Evolutionary conservation across 2,113 vertebrate genomes (phyloP).

Genomic region (Dicaeum eximium): DNA sequence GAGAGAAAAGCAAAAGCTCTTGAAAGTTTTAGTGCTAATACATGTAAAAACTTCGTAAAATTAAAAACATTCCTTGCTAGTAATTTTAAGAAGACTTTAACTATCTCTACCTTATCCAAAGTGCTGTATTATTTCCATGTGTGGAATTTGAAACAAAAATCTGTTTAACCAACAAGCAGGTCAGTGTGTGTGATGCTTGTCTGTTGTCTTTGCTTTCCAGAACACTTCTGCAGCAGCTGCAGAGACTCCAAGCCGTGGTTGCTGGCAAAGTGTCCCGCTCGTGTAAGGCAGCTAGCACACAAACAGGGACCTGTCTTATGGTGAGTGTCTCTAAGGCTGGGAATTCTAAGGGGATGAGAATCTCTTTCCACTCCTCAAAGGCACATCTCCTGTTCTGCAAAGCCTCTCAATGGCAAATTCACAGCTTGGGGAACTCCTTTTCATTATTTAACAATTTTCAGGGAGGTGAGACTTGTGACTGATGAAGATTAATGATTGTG

Average conservation of each 20-base stretch:
- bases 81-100: neutral
- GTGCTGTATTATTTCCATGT: neutral
- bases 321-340: slow-evolving; percentile 67
- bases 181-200: neutral
- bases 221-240: slow-evolving; percentile 94
- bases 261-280: slow-evolving; percentile 90
- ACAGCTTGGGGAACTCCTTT: neutral
- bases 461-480: neutral
- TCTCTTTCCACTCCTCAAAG: neutral
- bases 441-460: neutral
- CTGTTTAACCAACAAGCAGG: neutral
- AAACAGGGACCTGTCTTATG: slow-evolving; percentile 97
- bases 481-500: neutral
- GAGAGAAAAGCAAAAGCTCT: neutral
- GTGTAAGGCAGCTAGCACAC: slow-evolving; percentile 88
- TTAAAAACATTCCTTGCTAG: neutral
- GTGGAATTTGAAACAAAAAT: neutral
- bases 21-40: neutral
- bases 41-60: neutral
- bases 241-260: slow-evolving; percentile 91
- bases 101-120: neutral
- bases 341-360: neutral
- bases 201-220: slow-evolving; percentile 66
- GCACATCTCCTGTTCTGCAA: neutral
- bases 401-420: neutral